These are phyloP conservation scores for Oeneis ivallda DNA, from an alignment of 2,888 invertebrate genomes.

Conservation along the genomic window DNA sequence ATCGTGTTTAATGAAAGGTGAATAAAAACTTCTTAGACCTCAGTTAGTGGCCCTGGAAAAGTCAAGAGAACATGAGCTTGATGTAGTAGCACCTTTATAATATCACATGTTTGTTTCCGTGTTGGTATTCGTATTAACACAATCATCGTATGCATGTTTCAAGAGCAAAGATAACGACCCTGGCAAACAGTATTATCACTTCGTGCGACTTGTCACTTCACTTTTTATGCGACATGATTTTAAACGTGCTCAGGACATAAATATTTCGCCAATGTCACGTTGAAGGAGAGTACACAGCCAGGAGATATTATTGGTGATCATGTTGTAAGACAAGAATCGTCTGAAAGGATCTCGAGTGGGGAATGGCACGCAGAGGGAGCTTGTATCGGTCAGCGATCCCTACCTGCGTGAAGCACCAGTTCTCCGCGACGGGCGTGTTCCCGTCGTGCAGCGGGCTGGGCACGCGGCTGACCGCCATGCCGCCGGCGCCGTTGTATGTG, in stretches of 20 bases:
- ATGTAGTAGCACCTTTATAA: constrained; percentile 14
- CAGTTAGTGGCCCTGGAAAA: neutral
- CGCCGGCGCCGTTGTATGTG: constrained; percentile 82
- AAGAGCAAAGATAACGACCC: constrained; percentile 70
- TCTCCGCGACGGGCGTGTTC: constrained; percentile 98
- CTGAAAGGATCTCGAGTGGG: no score
- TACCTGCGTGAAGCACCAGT: constrained; percentile 99
- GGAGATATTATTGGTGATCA: no score
- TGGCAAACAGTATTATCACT: constrained; percentile 51
- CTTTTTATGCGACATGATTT: no score
- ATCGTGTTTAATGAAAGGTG: neutral
- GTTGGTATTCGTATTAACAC: constrained; percentile 63
- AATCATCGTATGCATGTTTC: constrained; percentile 63
- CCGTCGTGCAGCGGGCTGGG: constrained; percentile 98
- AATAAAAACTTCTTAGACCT: neutral
- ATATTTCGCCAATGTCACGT: no score
- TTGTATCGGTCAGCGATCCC: neutral
- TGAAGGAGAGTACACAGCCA: no score
- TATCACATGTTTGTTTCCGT: constrained; percentile 55
- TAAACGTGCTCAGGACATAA: no score
- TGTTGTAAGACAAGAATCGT: no score
- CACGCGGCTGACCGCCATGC: constrained; percentile 97
- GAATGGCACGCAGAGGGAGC: constrained; percentile 94
- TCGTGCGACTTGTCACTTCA: constrained; percentile 7
- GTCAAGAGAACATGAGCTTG: neutral